These are phyloP conservation scores for Paratilapia polleni DNA, from an alignment of 2,113 vertebrate species.

Conservation along the genomic window DNA sequence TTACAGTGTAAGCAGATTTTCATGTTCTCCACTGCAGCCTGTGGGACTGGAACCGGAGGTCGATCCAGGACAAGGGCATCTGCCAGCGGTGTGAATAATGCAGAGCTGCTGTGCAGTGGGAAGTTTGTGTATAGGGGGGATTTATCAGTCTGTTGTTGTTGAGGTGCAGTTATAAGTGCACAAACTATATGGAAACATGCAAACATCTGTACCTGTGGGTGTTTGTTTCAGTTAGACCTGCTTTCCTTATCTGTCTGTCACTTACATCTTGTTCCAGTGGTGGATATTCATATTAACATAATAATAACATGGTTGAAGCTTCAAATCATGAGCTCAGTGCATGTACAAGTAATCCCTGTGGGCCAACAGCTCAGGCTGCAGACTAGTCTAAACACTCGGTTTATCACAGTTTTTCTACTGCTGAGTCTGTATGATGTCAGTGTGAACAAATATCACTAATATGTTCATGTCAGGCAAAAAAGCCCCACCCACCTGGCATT, in stretches of 20 bases:
- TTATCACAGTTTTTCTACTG: not conserved
- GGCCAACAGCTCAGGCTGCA: not conserved
- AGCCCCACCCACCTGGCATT: not conserved
- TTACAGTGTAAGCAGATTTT: conserved; percentile 9
- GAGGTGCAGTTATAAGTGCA: not conserved
- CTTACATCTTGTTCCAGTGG: not conserved
- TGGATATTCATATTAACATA: not conserved
- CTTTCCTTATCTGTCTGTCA: not conserved
- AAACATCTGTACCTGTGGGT: not conserved
- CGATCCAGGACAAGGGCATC: conserved; percentile 33
- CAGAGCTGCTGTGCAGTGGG: not conserved
- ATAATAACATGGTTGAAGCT: not conserved
- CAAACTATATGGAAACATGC: not conserved
- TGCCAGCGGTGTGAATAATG: conserved; percentile 46
- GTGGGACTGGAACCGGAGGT: conserved; percentile 17
- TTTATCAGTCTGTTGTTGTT: not conserved
- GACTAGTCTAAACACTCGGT: not conserved
- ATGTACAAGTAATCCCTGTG: not conserved
- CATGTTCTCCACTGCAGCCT: not conserved
- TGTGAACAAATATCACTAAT: too few species aligned
- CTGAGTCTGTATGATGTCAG: too few species aligned
- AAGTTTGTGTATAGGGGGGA: not conserved
- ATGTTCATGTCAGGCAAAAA: too few species aligned
- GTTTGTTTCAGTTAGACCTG: not conserved
- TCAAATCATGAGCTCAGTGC: not conserved